Evolutionary conservation across 2,888 invertebrate genomes (phyloP), one percentile per base, ranked within the genome.

Genomic region (Amblyteles armatorius): DNA sequence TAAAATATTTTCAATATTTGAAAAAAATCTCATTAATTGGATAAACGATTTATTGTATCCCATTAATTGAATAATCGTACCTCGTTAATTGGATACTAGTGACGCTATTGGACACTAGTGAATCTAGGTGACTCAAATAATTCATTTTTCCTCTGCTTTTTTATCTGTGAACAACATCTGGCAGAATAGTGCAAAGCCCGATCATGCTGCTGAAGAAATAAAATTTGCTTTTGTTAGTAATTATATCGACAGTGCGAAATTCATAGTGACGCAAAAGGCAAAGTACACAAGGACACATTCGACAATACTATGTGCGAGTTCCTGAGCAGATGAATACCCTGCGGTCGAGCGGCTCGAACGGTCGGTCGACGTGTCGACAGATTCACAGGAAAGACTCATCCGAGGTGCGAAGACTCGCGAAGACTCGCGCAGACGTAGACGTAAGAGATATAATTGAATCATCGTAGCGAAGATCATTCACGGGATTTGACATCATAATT

Each of bases 331-430:
- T 57, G 26, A 57, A 26, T 26, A 57, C 19, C 26, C 4, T 57
- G 22, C 26, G 57, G 3, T 11, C 26, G 13, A 19, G 22, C 9
- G 11, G 13, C 22, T 26, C 13, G 57, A 11, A 26, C 22, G 11
- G 57, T 26, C 40, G 48, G 50, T 63, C 33, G 11, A 52, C 63
- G 65, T 11, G 40, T 36, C 57, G 26, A 57, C 44, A 44, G 6
- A 26, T 80, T 80, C 22, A n/a, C 16, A 48, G 73, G 67, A 80
- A 68, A 74, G 22, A 50, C 44, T 57, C 6, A 22, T 48, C 22
- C 44, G 55, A 29, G 16, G 36, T 13, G 44, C 33, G 11, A 19
- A 55, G 40, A 52, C 72, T 26, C 36, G n/a, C 63, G 52, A 16
- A 55, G 40, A 52, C 72, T 26, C 36, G n/a, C 50, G 52, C 22